phyloP scores from a whole-genome alignment of 2,797 vertebrate genomes.

The Acanthis flammea region DNA sequence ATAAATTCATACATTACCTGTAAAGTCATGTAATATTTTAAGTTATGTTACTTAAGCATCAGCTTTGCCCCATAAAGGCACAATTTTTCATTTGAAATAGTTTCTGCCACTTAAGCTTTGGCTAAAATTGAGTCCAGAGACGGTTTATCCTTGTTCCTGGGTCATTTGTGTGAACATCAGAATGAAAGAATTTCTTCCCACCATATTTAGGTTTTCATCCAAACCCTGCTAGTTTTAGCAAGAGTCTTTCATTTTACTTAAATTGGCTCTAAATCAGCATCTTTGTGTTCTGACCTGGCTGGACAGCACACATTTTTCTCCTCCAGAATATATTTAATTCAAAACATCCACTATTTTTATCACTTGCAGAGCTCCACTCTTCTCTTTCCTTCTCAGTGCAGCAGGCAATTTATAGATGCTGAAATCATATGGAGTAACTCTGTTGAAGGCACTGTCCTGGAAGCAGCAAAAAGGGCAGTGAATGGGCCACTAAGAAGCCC shows the following conservation, averaged over 20 bases:
- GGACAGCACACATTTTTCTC: not conserved
- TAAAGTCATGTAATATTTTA: not conserved
- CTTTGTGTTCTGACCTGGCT: not conserved
- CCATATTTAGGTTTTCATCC: not conserved
- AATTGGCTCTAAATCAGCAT: not conserved
- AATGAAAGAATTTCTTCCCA: not conserved
- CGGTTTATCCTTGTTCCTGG: not conserved
- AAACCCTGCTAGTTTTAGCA: not conserved
- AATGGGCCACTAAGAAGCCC: not conserved
- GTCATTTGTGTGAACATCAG: not conserved
- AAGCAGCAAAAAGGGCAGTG: not conserved
- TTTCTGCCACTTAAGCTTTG: not conserved
- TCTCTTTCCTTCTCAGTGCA: not conserved
- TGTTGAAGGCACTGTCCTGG: not conserved
- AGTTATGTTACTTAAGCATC: not conserved
- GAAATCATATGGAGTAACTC: not conserved
- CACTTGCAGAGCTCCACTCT: not conserved
- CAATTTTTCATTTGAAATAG: not conserved
- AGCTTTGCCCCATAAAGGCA: not conserved
- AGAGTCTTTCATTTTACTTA: not conserved
- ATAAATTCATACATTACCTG: not conserved
- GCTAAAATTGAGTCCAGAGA: not conserved
- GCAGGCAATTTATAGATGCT: not conserved
- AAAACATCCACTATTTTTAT: not conserved
- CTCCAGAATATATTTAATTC: not conserved